A percentile compares a stretch with the other conserved stretches of the same genome.
Evolutionary conservation across 2,797 vertebrate genomes (phyloP).

Genomic region (Enteromius fasciolatus): DNA sequence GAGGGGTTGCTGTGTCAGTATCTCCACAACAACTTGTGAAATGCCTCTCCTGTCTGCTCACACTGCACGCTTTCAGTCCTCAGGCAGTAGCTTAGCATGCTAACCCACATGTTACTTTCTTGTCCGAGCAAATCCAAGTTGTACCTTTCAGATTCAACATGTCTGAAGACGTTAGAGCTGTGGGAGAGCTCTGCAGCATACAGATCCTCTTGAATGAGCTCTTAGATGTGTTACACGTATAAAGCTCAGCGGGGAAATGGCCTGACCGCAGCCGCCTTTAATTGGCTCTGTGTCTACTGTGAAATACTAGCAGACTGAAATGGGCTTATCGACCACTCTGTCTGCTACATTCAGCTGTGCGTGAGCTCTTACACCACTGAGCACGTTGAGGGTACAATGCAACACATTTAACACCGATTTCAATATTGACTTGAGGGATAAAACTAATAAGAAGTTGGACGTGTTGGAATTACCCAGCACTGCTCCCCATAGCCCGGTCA

Average conservation of each 20-base stretch:
- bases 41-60: conserved; percentile 23
- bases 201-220: conserved; percentile 29
- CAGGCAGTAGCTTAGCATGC: conserved; percentile 18
- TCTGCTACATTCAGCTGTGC: conserved; percentile 25
- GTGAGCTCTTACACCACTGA: conserved; percentile 23
- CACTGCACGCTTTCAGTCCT: conserved; percentile 16
- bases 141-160: conserved; percentile 11
- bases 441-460: conserved; percentile 60
- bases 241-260: conserved; percentile 27
- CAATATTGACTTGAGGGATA: conserved; percentile 54
- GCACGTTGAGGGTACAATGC: conserved; percentile 28
- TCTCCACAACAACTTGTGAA: conserved; percentile 10
- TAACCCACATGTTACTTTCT: conserved; percentile 9
- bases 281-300: conserved; percentile 46
- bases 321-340: conserved; percentile 50
- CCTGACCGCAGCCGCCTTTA: conserved; percentile 7
- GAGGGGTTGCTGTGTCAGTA: not conserved
- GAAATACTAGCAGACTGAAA: conserved; percentile 49
- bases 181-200: conserved; percentile 24
- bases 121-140: conserved; percentile 21
- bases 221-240: conserved; percentile 25
- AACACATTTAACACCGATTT: conserved; percentile 53
- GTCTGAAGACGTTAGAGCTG: not conserved
- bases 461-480: conserved; percentile 48
- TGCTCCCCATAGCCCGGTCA: conserved; percentile 43